These are phyloP conservation scores for Piprites chloris DNA, from an alignment of 2,113 vertebrate genomes.

Conservation along the genomic window DNA sequence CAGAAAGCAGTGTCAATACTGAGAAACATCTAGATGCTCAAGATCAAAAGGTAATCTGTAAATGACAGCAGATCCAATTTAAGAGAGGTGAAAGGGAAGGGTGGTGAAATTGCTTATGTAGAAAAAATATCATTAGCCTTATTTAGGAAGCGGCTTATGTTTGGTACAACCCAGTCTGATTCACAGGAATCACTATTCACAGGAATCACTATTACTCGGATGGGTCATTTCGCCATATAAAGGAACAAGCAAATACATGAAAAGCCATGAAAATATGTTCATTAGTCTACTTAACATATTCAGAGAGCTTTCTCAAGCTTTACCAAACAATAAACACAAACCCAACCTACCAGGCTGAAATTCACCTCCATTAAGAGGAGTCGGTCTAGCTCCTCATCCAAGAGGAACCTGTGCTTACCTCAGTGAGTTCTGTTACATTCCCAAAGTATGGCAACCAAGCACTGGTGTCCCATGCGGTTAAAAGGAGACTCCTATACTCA, in stretches of 20 bases:
- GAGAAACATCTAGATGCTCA: neutral
- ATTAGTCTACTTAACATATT: neutral
- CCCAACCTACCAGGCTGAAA: conserved; percentile 67
- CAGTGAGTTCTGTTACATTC: neutral
- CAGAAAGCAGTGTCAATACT: neutral
- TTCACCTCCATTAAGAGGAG: conserved; percentile 71
- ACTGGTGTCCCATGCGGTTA: neutral
- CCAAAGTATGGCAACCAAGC: neutral
- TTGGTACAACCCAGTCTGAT: neutral
- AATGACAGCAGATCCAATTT: neutral
- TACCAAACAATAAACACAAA: neutral
- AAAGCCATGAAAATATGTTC: neutral
- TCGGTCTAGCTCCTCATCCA: neutral
- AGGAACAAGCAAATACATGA: neutral
- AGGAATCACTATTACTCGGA: neutral
- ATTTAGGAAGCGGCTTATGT: neutral
- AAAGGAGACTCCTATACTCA: neutral
- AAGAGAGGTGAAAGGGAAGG: neutral
- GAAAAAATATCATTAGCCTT: neutral
- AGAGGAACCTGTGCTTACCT: neutral
- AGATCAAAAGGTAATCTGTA: neutral
- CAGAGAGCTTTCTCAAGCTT: neutral
- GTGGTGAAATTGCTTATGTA: neutral
- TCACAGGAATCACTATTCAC: neutral
- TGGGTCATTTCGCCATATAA: neutral